phyloP scores from a whole-genome alignment of 2,113 vertebrate species.

The Leptocoma aspasia region DNA sequence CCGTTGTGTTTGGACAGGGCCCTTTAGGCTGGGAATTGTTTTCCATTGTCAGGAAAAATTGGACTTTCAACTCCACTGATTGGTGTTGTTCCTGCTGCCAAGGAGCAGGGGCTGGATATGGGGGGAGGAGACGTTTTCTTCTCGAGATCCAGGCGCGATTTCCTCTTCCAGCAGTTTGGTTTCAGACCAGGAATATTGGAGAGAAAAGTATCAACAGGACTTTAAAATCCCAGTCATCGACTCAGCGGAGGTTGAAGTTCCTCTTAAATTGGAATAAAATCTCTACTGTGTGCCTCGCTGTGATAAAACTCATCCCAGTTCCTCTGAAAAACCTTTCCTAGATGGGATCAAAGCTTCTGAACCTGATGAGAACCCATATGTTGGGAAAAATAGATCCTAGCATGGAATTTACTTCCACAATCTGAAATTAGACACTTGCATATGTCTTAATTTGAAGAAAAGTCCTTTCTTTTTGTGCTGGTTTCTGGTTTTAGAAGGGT shows the following conservation, averaged over 20 bases:
- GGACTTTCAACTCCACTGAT: neutral
- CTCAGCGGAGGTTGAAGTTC: neutral
- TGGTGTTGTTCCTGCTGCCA: neutral
- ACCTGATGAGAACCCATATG: neutral
- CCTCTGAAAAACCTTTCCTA: neutral
- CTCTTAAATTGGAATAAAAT: neutral
- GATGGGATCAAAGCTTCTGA: neutral
- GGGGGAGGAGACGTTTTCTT: neutral
- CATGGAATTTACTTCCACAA: neutral
- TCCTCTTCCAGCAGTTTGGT: neutral
- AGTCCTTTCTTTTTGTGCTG: neutral
- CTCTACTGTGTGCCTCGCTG: neutral
- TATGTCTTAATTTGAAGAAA: neutral
- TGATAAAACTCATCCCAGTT: neutral
- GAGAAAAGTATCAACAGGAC: neutral
- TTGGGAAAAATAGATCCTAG: neutral
- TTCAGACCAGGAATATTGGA: neutral
- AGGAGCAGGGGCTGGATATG: neutral
- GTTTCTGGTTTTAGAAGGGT: neutral
- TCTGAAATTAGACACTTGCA: neutral
- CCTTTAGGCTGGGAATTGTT: neutral
- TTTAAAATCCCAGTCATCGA: neutral
- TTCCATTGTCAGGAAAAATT: neutral
- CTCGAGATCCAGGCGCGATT: rapidly evolving
- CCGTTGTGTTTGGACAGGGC: neutral